Percentiles rank a stretch among this genome's conserved stretches.
These are phyloP conservation scores for Trinectes maculatus DNA, from an alignment of 2,113 vertebrate species.

Conservation along the genomic window DNA sequence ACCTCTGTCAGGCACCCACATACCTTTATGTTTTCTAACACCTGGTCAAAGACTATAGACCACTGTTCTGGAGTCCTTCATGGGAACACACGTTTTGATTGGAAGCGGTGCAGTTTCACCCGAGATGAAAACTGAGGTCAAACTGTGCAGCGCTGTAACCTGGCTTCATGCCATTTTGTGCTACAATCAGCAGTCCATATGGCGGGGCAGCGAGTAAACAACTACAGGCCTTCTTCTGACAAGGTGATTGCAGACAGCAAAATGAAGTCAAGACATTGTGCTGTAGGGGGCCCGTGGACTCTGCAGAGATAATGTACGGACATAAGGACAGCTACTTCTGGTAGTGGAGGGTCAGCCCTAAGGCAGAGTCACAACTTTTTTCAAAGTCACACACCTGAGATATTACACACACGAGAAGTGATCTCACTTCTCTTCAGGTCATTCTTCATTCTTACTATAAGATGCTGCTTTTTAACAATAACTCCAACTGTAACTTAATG, in stretches of 20 bases:
- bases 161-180: slow-evolving; percentile 5
- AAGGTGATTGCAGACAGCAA: slow-evolving; percentile 6
- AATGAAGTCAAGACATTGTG: not conserved
- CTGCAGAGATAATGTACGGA: not conserved
- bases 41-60: not conserved
- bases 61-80: not conserved
- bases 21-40: not conserved
- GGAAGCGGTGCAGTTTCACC: not conserved
- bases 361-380: too few relatives aligned
- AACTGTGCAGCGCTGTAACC: not conserved
- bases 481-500: too few relatives aligned
- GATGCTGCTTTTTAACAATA: too few relatives aligned
- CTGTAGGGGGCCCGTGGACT: not conserved
- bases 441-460: too few relatives aligned
- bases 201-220: slow-evolving; percentile 4
- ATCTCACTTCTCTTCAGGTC: too few relatives aligned
- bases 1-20: not conserved
- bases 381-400: too few relatives aligned
- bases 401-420: too few relatives aligned
- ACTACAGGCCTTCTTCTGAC: not conserved
- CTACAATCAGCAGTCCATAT: not conserved
- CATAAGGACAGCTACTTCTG: too few relatives aligned
- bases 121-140: slow-evolving; percentile 13
- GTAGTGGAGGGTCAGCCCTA: too few relatives aligned
- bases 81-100: slow-evolving; percentile 9